phyloP scores from a whole-genome alignment of 2,113 vertebrate genomes.

The Phoenicopterus ruber region DNA sequence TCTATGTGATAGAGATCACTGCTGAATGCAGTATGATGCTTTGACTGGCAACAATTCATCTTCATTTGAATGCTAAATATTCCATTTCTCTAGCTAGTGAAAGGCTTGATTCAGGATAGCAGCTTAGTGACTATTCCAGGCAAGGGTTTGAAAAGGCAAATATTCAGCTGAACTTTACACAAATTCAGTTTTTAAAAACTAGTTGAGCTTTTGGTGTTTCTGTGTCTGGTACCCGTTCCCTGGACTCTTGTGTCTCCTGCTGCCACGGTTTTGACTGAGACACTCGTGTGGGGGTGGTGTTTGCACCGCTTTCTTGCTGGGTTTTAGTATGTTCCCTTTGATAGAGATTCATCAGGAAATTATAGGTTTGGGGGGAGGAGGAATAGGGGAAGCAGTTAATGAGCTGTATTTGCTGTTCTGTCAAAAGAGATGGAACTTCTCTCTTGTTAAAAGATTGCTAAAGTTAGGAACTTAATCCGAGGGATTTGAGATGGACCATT shows the following conservation, averaged over 20 bases:
- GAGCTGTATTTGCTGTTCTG: not conserved
- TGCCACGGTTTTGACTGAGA: not conserved
- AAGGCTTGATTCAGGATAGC: not conserved
- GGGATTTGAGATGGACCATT: not conserved
- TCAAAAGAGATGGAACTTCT: not conserved
- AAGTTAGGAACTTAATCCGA: not conserved
- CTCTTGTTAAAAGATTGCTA: not conserved
- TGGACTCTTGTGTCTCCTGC: not conserved
- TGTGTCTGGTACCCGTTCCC: not conserved
- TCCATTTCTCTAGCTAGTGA: conserved; percentile 3
- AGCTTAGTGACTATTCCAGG: not conserved
- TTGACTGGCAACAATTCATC: not conserved
- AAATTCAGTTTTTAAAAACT: not conserved
- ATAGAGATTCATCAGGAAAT: not conserved
- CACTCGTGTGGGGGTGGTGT: not conserved
- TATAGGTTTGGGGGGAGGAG: not conserved
- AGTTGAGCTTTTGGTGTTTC: not conserved
- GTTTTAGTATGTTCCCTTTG: not conserved
- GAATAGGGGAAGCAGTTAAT: not conserved
- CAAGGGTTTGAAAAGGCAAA: not conserved
- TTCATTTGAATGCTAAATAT: conserved; percentile 14
- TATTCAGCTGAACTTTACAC: not conserved
- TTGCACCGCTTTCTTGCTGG: not conserved
- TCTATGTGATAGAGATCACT: not conserved
- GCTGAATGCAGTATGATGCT: conserved; percentile 1